Evolutionary conservation across 2,797 vertebrate species (phyloP).

Genomic region (Nothura maculosa): DNA sequence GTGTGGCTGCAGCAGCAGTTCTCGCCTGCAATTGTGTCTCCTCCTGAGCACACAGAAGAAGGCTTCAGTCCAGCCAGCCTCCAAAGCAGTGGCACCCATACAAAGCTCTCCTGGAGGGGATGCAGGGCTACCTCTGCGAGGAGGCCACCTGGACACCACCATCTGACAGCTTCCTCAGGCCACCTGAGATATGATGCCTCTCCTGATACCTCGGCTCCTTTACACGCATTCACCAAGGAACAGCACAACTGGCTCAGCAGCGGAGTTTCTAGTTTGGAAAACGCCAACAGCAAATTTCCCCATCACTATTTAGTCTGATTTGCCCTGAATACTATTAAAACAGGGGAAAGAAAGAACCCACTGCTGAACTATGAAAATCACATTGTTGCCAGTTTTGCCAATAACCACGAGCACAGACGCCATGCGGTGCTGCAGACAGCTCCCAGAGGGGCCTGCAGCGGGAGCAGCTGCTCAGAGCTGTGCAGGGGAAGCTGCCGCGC

Average conservation of each 20-base stretch:
- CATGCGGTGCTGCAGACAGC: not conserved
- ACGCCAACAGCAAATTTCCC: not conserved
- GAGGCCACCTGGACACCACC: not conserved
- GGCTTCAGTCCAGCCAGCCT: not conserved
- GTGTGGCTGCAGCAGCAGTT: not conserved
- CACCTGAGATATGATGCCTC: not conserved
- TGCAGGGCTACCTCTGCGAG: not conserved
- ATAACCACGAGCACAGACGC: not conserved
- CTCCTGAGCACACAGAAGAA: not conserved
- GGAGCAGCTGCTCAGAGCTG: not conserved
- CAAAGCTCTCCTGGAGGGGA: not conserved
- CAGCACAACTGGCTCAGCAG: not conserved
- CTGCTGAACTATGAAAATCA: not conserved
- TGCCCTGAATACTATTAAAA: not conserved
- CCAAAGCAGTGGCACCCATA: not conserved
- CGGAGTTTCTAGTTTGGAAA: conserved; percentile 14
- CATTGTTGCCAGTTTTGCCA: not conserved
- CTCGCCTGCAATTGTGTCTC: not conserved
- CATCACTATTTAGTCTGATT: not conserved
- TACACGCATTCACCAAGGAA: not conserved
- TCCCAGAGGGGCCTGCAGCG: not conserved
- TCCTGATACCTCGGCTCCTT: fast-evolving
- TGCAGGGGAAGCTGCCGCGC: not conserved
- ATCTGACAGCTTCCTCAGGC: not conserved
- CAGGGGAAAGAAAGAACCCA: not conserved